phyloP scores from a whole-genome alignment of 1,140 invertebrate species.

The Atopsyche davidsoni region DNA sequence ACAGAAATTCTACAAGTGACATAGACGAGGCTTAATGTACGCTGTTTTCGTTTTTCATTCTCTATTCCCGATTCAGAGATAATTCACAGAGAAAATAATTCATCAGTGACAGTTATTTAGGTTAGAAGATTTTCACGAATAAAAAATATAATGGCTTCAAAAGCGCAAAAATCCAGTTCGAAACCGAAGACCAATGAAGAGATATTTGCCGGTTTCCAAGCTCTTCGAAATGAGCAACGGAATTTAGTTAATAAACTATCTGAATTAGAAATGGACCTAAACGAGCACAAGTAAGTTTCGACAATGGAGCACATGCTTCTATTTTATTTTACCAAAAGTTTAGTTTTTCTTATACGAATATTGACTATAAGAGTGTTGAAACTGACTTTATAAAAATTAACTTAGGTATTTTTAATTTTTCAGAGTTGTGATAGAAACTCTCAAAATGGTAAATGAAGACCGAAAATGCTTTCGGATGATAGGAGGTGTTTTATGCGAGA shows the following conservation, averaged over 20 bases:
- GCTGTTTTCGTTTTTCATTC: too few species aligned
- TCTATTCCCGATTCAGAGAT: too few species aligned
- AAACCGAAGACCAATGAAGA: slow-evolving; percentile 63
- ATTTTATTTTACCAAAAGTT: background rate
- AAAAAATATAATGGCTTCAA: slow-evolving; percentile 20
- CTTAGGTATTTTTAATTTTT: slow-evolving; percentile 33
- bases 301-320: slow-evolving; percentile 20
- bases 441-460: slow-evolving; percentile 77
- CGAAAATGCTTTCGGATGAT: slow-evolving; percentile 92
- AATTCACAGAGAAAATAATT: too few species aligned
- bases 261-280: slow-evolving; percentile 87
- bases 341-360: background rate
- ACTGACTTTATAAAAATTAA: background rate
- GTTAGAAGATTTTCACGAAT: slow-evolving; percentile 1
- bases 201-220: slow-evolving; percentile 80
- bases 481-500: slow-evolving; percentile 88
- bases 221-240: slow-evolving; percentile 79
- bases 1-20: too few species aligned
- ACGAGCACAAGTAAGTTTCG: slow-evolving; percentile 84
- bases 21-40: too few species aligned
- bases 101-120: slow-evolving; percentile 6
- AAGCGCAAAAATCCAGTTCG: slow-evolving; percentile 30
- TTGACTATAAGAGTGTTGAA: background rate
- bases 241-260: slow-evolving; percentile 77
- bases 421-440: slow-evolving; percentile 91